A percentile compares a stretch with the other conserved stretches of the same genome.
Conservation (phyloP, 2,888 invertebrate genomes). For the Vanessa cardui region DNA sequence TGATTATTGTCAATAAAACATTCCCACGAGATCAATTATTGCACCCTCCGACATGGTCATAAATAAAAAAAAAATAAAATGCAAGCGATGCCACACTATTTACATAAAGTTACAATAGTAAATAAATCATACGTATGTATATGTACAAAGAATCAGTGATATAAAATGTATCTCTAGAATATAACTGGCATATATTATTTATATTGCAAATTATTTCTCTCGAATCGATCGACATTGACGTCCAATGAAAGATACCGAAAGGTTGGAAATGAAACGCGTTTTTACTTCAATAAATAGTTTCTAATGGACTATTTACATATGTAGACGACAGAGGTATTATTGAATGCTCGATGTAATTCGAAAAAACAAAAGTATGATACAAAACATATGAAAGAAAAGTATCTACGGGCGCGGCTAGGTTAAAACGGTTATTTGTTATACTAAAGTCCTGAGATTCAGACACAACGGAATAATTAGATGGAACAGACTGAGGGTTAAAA, state of each 20-base stretch:
- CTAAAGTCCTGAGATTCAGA: conserved; percentile 57
- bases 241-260: conserved; percentile 46
- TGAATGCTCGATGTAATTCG: conserved; percentile 13
- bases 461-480: conserved; percentile 64
- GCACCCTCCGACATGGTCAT: conserved; percentile 30
- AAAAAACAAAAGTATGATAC: conserved; percentile 27
- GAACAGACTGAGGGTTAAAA: conserved; percentile 58
- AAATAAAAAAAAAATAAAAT: conserved; percentile 20
- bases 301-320: conserved; percentile 48
- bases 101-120: conserved; percentile 53
- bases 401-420: conserved; percentile 25
- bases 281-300: conserved; percentile 44
- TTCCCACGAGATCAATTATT: conserved; percentile 39
- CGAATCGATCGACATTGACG: conserved; percentile 22
- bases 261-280: conserved; percentile 41
- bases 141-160: conserved; percentile 55
- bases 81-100: conserved; percentile 50
- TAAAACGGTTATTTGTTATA: conserved; percentile 34
- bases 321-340: conserved; percentile 20
- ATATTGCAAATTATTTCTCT: conserved; percentile 12
- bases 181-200: conserved; percentile 1
- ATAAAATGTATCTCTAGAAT: conserved; percentile 20
- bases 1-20: conserved; percentile 10
- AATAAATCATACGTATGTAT: conserved; percentile 48
- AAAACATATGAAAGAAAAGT: conserved; percentile 22